Evolutionary conservation across 2,113 vertebrate genomes (phyloP).

Genomic region (Ciconia stormi): DNA sequence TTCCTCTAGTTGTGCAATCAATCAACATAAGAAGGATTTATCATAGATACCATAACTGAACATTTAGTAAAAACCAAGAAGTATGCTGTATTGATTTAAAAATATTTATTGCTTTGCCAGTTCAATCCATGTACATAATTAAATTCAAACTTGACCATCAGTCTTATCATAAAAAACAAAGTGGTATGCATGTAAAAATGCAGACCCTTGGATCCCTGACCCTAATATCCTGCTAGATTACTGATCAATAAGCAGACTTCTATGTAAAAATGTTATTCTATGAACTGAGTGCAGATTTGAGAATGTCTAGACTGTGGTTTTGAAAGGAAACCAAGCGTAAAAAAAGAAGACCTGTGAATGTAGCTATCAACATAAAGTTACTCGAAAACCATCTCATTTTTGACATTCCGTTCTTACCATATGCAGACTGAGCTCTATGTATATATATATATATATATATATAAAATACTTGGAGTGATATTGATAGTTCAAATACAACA

Average conservation of each 20-base stretch:
- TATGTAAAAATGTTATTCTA: neutral
- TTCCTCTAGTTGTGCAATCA: neutral
- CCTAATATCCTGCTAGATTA: neutral
- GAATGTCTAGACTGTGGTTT: conserved; percentile 54
- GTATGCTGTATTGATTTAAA: neutral
- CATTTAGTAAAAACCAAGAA: neutral
- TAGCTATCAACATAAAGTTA: neutral
- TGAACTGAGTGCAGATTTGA: neutral
- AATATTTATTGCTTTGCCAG: neutral
- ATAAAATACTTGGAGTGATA: neutral
- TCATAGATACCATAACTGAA: neutral
- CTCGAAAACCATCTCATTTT: neutral
- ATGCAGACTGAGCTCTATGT: neutral
- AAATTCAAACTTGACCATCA: neutral
- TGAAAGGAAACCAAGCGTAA: neutral
- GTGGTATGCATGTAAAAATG: neutral
- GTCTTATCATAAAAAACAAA: neutral
- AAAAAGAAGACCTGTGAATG: neutral
- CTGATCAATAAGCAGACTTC: neutral
- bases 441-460: neutral
- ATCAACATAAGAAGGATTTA: neutral
- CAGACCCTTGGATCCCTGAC: neutral
- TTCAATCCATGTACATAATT: neutral
- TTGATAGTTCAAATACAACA: neutral
- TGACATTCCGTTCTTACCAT: neutral